Base-by-base conservation (phyloP, 2,888 invertebrate genomes). In the Plemyria rubiginata region DNA sequence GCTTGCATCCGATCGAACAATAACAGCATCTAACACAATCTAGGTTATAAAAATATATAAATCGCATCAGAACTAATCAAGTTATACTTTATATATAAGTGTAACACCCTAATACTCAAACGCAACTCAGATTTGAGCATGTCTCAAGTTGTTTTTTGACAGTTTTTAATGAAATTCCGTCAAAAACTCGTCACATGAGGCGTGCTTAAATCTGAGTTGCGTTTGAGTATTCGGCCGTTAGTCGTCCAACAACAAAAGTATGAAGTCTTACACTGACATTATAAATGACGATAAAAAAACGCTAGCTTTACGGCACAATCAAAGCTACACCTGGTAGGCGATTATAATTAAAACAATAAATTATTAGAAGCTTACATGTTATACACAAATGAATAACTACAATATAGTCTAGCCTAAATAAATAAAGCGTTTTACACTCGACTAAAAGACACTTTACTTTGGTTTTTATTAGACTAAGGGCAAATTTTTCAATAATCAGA, bases 381-480 rank as follows among this genome's bases (percentile, higher is more conserved):
- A 22, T 2, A 55, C 32, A 52, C 9, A 54, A 12, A 55, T 41
- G 40, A 32, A 32, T 46, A 13, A 52, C 46, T 55, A 48, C 46
- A 49, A 45, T 48, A 6, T 54, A 52, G 41, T 45, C 65, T 78
- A 81, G 68, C 71, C 72, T 84, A 81, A 81, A 88, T 88, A 88
- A 89, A 91, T 90, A 90, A 90, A 92, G 90, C 91, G 92, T 91
- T 90, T 90, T 78, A 91, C 90, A 89, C 90, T 90, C 85, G 86
- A 89, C 88, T 92, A 87, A 84, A 85, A 86, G 84, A 90, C 86
- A 90, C 86, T 86, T 87, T 80, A 88, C 92, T 92, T 92, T 92
- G 91, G 91, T 92, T 90, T 88, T 75, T 77, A 82, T 80, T 81
- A 87, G 86, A 91, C 90, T 89, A 56, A 54, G 50, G 32, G 50